Percentiles rank a stretch among this genome's conserved stretches.
phyloP scores from a whole-genome alignment of 2,888 invertebrate genomes.

The Dolichopus griseipennis region DNA sequence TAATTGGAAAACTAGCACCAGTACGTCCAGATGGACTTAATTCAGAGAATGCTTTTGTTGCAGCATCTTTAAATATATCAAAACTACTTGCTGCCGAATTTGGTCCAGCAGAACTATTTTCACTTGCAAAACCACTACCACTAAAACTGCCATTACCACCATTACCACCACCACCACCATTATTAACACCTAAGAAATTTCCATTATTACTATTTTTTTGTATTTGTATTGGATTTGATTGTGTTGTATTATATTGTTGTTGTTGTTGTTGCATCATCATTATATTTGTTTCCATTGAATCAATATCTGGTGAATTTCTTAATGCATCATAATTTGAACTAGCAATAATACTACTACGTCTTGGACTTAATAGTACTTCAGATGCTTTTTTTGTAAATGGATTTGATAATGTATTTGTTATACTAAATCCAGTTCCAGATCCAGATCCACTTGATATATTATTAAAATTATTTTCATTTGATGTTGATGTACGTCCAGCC shows the following conservation, averaged over 20 bases:
- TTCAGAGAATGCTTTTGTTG: conserved; percentile 22
- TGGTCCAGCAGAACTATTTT: not conserved
- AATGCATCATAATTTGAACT: conserved; percentile 18
- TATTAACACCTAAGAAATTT: not conserved
- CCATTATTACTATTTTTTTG: not conserved
- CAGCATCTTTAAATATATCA: conserved; percentile 23
- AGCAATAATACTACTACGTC: not conserved
- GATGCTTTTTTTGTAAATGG: conserved; percentile 18
- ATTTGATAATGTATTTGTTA: conserved; percentile 13
- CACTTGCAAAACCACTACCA: conserved; percentile 8
- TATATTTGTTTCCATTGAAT: conserved; percentile 13
- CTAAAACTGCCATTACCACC: not conserved
- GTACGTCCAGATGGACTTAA: conserved; percentile 15
- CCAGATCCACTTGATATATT: not conserved
- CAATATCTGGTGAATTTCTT: conserved; percentile 20
- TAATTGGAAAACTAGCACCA: not conserved
- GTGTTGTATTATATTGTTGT: not conserved
- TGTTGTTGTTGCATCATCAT: not conserved
- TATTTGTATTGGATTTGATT: not conserved
- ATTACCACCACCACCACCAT: not conserved
- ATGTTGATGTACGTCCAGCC: not conserved
- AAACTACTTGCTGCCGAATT: conserved; percentile 11
- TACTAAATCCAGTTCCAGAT: not conserved
- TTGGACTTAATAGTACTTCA: conserved; percentile 13
- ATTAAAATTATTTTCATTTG: not conserved